Conservation (phyloP, 2,888 invertebrate species). For the Polyommatus iphigenia region DNA sequence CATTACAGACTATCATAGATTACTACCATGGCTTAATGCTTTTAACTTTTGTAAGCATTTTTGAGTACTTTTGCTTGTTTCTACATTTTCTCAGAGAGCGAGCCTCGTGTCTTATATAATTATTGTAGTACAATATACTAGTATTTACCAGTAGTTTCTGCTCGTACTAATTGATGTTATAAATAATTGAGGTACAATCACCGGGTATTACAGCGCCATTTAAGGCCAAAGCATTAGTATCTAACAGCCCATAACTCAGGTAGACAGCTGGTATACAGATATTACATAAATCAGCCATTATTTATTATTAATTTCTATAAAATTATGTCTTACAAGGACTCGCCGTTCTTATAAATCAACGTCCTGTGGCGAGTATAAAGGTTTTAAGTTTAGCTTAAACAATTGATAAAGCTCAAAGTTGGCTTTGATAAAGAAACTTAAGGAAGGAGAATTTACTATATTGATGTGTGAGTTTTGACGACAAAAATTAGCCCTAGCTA, state of each 20-base stretch:
- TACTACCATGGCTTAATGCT: too few relatives aligned
- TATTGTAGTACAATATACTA: neutral
- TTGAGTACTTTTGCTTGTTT: too few relatives aligned
- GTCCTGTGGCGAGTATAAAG: too few relatives aligned
- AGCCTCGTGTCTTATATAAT: neutral
- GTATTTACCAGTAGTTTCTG: neutral
- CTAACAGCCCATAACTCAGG: conserved; percentile 20
- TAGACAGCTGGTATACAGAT: conserved; percentile 3
- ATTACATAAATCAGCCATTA: neutral
- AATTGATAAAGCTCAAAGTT: too few relatives aligned
- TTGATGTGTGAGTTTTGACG: too few relatives aligned
- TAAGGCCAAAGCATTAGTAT: neutral
- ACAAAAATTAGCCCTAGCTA: too few relatives aligned
- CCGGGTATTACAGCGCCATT: neutral
- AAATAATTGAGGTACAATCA: neutral
- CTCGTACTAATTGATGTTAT: conserved; percentile 5
- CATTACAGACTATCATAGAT: too few relatives aligned
- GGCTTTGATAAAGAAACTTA: too few relatives aligned
- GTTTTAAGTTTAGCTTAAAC: too few relatives aligned
- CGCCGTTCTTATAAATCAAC: neutral
- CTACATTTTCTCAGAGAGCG: too few relatives aligned
- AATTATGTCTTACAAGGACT: conserved; percentile 20
- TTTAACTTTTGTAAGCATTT: too few relatives aligned
- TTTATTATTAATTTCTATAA: conserved; percentile 8
- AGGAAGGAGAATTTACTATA: too few relatives aligned